These are phyloP conservation scores for Flexamia atlantica DNA, from an alignment of 2,888 invertebrate species.

Conservation along the genomic window DNA sequence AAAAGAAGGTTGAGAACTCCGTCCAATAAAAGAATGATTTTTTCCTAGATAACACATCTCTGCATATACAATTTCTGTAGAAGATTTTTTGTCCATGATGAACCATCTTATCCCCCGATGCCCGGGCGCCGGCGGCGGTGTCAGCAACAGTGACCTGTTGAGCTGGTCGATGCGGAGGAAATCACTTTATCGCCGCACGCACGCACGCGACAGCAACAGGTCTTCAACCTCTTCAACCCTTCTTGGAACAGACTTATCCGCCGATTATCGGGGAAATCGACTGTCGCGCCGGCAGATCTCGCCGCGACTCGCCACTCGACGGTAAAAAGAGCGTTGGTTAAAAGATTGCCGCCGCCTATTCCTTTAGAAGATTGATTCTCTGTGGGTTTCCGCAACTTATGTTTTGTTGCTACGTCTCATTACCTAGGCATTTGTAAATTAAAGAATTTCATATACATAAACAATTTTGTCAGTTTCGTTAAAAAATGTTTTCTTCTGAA, in stretches of 20 bases:
- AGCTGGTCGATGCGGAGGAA: conserved; percentile 15
- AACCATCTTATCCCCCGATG: neutral
- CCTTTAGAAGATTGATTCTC: too few species aligned
- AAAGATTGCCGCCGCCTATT: too few species aligned
- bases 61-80: too few species aligned
- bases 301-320: neutral
- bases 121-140: neutral
- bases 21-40: too few species aligned
- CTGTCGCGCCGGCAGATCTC: neutral
- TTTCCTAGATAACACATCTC: too few species aligned
- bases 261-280: neutral
- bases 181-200: conserved; percentile 39
- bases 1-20: too few species aligned
- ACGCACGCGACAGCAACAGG: conserved; percentile 6
- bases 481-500: too few species aligned
- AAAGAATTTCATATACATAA: too few species aligned
- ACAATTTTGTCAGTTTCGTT: too few species aligned
- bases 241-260: conserved; percentile 34
- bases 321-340: neutral
- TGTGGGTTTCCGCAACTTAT: too few species aligned
- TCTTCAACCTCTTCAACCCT: conserved; percentile 39
- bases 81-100: neutral
- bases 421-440: too few species aligned
- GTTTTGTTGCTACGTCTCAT: too few species aligned
- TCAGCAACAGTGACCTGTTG: conserved; percentile 33